Evolutionary conservation across 2,888 invertebrate species (phyloP), one percentile per base, ranked within the genome.

Genomic region (Bursaphelenchus okinawaensis): DNA sequence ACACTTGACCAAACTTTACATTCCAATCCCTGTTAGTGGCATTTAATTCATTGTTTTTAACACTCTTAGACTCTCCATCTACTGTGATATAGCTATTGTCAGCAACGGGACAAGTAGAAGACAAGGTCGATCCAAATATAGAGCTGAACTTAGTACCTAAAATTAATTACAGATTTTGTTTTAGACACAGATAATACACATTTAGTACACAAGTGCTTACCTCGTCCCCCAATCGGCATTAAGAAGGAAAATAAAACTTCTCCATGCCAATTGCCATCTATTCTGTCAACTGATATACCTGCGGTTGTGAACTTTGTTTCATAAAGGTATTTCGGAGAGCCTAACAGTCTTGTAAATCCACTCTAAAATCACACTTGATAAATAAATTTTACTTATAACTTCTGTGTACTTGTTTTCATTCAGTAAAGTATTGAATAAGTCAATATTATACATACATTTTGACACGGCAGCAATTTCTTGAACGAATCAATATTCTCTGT

Each of bases 401-500:
- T n/a, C n/a, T n/a, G n/a, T n/a, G n/a, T n/a, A n/a, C n/a, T n/a
- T n/a, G n/a, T n/a, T n/a, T n/a, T n/a, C n/a, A n/a, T n/a, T n/a
- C n/a, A 40, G 12, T 16, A 40, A 40, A 40, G 2, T 40, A 40
- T 40, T 40, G 40, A 3, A 40, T 40, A 40, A 6, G n/a, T 16
- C 2, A 40, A 58, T 68, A 19, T 31, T n/a, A n/a, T n/a, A n/a
- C n/a, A n/a, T 28, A 85, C 85, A 82, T 83, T 81, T 84, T 91
- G 90, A 85, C 98, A 99, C 0, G 98, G 96, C 55, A 99, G 84
- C 4, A 99, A 85, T 83, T 96, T 98, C 81, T 93, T 93, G 90
- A 95, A 96, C 0, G 98, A 96, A 16, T 98, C 96, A 76, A 98
- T 86, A 86, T 98, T 98, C 86, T 99, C 98, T 0, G 96, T 98